These are phyloP conservation scores for Phyto melanocephala DNA, from an alignment of 2,888 invertebrate species.

Conservation along the genomic window DNA sequence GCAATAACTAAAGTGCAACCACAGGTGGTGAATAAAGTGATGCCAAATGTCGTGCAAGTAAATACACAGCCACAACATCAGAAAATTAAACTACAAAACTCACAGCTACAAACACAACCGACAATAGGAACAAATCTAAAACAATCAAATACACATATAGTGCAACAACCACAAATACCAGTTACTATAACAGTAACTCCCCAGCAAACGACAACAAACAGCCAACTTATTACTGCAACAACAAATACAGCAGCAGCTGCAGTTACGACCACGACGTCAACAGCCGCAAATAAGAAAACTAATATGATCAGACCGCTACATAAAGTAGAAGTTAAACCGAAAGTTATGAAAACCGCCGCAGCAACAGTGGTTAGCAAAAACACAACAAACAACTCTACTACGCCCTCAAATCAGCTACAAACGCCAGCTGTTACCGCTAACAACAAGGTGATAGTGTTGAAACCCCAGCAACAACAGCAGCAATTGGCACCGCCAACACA, in stretches of 20 bases:
- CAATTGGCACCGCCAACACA: slow-evolving; percentile 24
- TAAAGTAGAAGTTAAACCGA: slow-evolving; percentile 75
- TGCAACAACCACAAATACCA: neutral
- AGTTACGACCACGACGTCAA: neutral
- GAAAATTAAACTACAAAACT: slow-evolving; percentile 35
- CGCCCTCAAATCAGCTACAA: slow-evolving; percentile 43
- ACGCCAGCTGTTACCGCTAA: slow-evolving; percentile 22
- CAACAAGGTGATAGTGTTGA: slow-evolving; percentile 53
- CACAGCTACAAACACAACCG: slow-evolving; percentile 27
- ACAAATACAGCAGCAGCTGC: neutral
- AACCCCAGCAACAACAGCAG: slow-evolving; percentile 53
- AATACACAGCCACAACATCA: slow-evolving; percentile 65
- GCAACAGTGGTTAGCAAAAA: slow-evolving; percentile 62
- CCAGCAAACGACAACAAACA: slow-evolving; percentile 22
- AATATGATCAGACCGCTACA: slow-evolving; percentile 75
- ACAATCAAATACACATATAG: neutral
- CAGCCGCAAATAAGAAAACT: slow-evolving; percentile 67
- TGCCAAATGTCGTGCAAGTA: slow-evolving; percentile 69
- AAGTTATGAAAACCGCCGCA: slow-evolving; percentile 70
- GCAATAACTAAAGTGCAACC: slow-evolving; percentile 72
- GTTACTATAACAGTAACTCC: slow-evolving; percentile 4
- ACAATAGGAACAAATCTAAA: slow-evolving; percentile 31
- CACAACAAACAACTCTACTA: slow-evolving; percentile 43
- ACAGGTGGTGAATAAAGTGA: slow-evolving; percentile 74
- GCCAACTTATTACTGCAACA: slow-evolving; percentile 1